Evolutionary conservation across 2,797 vertebrate species (phyloP).

Genomic region (Sparus aurata): DNA sequence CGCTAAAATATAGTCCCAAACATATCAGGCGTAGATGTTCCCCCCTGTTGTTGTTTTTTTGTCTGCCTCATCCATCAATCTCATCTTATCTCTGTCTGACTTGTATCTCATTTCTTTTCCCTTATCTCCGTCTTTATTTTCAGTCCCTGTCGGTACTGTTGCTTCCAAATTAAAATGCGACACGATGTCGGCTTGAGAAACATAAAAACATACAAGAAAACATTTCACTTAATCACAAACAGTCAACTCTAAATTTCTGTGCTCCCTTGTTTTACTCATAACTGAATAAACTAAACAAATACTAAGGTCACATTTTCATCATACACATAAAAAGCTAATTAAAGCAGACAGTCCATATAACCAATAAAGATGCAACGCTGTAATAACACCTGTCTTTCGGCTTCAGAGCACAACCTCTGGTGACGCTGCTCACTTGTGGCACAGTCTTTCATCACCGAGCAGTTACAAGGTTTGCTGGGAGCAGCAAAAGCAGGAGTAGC

Average conservation of each 20-base stretch:
- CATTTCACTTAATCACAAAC: background rate
- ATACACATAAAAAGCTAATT: conserved; percentile 18
- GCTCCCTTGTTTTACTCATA: background rate
- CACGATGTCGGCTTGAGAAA: background rate
- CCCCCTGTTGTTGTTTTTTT: background rate
- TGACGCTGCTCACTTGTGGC: conserved; percentile 11
- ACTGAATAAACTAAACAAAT: conserved; percentile 22
- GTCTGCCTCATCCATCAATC: background rate
- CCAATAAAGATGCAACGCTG: background rate
- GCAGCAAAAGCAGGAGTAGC: background rate
- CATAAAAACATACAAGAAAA: background rate
- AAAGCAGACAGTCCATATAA: background rate
- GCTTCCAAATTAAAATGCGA: background rate
- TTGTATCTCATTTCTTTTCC: background rate
- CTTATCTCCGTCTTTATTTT: background rate
- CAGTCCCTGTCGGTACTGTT: background rate
- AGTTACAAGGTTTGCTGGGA: conserved; percentile 17
- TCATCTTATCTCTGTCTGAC: background rate
- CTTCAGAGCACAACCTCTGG: background rate
- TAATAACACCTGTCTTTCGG: background rate
- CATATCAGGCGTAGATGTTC: conserved; percentile 1
- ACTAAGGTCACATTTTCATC: background rate
- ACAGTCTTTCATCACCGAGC: conserved; percentile 14
- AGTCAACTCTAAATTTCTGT: background rate
- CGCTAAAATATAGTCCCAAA: conserved; percentile 8